Conservation (phyloP, 2,113 vertebrate species). For the Actenoides hombroni region DNA sequence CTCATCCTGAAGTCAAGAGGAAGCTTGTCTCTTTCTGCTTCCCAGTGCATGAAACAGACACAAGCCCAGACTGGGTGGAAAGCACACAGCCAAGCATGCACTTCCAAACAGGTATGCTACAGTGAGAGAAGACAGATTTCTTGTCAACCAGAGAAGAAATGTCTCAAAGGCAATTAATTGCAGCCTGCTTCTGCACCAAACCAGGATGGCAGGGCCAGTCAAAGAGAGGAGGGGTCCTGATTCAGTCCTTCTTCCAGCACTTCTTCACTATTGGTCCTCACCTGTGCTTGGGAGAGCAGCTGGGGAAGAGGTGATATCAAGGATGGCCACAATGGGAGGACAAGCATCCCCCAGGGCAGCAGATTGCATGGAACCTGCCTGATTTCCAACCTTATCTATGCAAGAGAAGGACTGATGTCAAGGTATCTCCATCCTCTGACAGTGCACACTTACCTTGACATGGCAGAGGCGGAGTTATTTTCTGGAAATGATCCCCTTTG, state of each 20-base stretch:
- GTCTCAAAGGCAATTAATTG: background rate
- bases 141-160: background rate
- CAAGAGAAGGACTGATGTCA: rapidly evolving
- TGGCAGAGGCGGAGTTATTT: background rate
- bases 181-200: rapidly evolving
- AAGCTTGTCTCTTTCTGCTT: background rate
- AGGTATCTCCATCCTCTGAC: background rate
- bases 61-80: background rate
- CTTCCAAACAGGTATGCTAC: background rate
- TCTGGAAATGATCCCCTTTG: background rate
- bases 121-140: background rate
- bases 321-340: background rate
- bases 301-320: background rate
- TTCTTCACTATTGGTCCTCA: background rate
- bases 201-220: background rate
- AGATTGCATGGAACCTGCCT: background rate
- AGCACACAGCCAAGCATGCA: background rate
- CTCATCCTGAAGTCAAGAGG: background rate
- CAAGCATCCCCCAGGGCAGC: background rate
- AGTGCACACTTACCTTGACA: rapidly evolving
- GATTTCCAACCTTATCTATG: background rate
- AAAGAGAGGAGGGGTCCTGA: rapidly evolving
- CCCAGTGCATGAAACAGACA: background rate
- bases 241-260: background rate
- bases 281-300: background rate